Evolutionary conservation across 2,113 vertebrate species (phyloP), one percentile per base, ranked within the genome.

Genomic region (Brevimyrus niger): DNA sequence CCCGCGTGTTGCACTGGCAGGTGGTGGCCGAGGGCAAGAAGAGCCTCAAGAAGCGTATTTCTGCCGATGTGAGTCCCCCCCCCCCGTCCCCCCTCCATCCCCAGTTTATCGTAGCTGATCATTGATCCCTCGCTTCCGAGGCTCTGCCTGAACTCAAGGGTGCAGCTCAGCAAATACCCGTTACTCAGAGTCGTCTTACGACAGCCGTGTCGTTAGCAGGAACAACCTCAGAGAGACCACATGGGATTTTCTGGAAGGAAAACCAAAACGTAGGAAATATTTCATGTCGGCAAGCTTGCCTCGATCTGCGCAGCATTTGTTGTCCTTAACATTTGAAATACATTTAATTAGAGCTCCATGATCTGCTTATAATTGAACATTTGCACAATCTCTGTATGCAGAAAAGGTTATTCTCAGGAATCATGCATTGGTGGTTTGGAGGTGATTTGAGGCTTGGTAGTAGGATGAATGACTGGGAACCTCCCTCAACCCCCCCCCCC

Each of bases 1-100:
- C 98, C 82, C 95, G 97, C 83, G 97, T 99, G 96, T 93, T 98
- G 13, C 98, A 99, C 91, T 99, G 98, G 98, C 97, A 97, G 96
- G 96, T 99, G 0, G 92, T 96, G 17, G 98, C 97, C 0, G 96
- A 98, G 58, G 97, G 98, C 69, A 97, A 93, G 95, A 98, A 97
- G 87, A 97, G 97, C 69, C 94, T 96, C 1, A 96, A 96, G 94
- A 97, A 96, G 92, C 97, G 96, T 2, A 95, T 93, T 92, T 94
- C 95, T 0, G n/a, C 94, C 0, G 94, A 96, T 13, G 96, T 96
- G 89, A 96, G 95, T 91, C 53, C 17, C 1, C 3, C 19, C 23
- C 11, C 17, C 23, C 3, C 21, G 10, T 9, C 19, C 0, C 3
- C 6, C 51, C 51, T 51, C 51, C 51, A 53, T 53, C 51, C 51